Base-by-base conservation (phyloP, 2,797 vertebrate species). In the Gymnocypris eckloni region DNA sequence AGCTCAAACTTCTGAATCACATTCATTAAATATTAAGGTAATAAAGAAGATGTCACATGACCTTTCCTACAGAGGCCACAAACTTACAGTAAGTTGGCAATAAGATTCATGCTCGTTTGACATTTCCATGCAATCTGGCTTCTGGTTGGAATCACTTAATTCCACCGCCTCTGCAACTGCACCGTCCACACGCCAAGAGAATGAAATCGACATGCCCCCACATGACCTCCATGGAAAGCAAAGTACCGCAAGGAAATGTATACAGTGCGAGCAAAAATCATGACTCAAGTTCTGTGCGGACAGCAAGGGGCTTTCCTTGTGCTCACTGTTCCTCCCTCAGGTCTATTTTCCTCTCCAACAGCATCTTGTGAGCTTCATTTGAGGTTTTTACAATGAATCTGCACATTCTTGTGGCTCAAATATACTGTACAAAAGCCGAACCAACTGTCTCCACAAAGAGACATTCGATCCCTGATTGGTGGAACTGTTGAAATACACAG, bases 61-160 rank as follows among this genome's bases (percentile, higher is more conserved):
- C 83, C 71, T 88, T 87, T 86, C 56, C 79, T 71, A 83, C n/a
- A 77, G 61, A 86, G 76, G 71, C 86, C 87, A 79, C 80, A 86
- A 64, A 15, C 76, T 79, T 61, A 16, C 20, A 28, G 76, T 64
- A 64, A 45, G 54, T 79, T 43, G 22, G 69, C 50, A 80, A 83
- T 18, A 76, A 76, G 66, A 79, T 66, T 81, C 82, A 41, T 41
- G 84, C 76, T 84, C 73, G 2, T 16, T 82, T 71, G 73, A 70
- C 83, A 79, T 90, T 87, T 89, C 75, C 73, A 50, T 45, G 66
- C 56, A 83, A 83, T 75, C 71, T 70, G 54, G 69, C 72, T 33
- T 59, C 66, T 28, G 37, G 37, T 59, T 82, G 79, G 37, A 67
- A 79, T 79, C 82, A 15, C 75, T 59, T 80, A 50, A 86, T 75